These are phyloP conservation scores for Aspidapion aeneum DNA, from an alignment of 2,888 invertebrate species.

Conservation along the genomic window DNA sequence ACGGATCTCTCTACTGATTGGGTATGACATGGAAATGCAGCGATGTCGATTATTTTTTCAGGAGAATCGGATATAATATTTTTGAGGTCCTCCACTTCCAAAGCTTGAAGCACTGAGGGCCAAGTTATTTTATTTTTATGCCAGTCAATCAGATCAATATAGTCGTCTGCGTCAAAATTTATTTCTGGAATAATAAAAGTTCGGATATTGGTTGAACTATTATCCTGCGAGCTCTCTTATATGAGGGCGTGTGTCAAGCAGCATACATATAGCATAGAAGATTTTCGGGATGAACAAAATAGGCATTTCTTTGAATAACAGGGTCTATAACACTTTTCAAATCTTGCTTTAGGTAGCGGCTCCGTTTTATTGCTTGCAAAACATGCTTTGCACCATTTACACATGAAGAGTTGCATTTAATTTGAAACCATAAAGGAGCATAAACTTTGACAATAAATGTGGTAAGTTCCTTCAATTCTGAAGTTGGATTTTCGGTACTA, in stretches of 20 bases:
- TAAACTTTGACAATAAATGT: no score
- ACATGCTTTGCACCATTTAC: constrained; percentile 32
- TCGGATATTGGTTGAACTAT: no score
- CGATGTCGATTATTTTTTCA: no score
- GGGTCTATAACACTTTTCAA: constrained; percentile 24
- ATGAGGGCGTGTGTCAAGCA: no score
- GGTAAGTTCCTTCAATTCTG: no score
- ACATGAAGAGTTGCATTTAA: no score
- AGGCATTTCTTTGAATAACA: no score
- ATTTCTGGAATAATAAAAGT: constrained; percentile 10
- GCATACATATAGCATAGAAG: constrained; percentile 25
- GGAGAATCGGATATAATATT: constrained; percentile 5
- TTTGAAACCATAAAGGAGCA: no score
- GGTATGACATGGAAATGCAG: no score
- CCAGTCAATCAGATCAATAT: constrained; percentile 16
- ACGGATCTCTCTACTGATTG: constrained; percentile 23
- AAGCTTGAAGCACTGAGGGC: no score
- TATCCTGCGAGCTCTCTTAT: no score
- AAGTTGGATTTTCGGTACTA: constrained; percentile 8
- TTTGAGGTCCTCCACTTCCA: no score
- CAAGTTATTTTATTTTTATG: constrained; percentile 5
- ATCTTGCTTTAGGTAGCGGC: constrained; percentile 11
- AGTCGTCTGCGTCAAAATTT: constrained; percentile 15
- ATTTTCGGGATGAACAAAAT: constrained; percentile 30
- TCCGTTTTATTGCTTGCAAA: constrained; percentile 18